Evolutionary conservation across 2,113 vertebrate genomes (phyloP), one percentile per base, ranked within the genome.

Genomic region (Rallus limicola): DNA sequence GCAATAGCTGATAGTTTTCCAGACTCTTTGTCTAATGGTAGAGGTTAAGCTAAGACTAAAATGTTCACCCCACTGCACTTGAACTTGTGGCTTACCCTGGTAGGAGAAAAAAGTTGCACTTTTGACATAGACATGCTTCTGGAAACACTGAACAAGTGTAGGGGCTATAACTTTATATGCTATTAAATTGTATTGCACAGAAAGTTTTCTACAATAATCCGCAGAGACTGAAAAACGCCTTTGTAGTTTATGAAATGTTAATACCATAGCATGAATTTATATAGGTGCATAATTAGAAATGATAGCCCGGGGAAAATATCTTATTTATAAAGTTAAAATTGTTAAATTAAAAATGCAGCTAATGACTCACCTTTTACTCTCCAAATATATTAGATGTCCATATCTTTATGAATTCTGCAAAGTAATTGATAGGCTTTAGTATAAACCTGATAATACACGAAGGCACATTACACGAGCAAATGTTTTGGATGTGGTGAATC

Each of bases 221-320:
- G 86, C 70, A 67, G 55, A 90, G 85, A 94, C 83, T 94, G 86
- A 92, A 97, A 97, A 90, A 50, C 23, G 33, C 82, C 76, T 96
- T 80, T 86, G 55, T 76, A 96, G 93, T 94, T 97, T 94, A 93
- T 93, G 91, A 96, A 97, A 97, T 91, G 90, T 95, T 96, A 97
- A 93, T 92, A 23, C 56, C 60, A 86, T 80, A 94, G 96, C 79
- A 68, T 71, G 91, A 96, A 94, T 96, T 97, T 97, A 90, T 96
- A 88, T 88, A 97, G 96, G 93, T 90, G 86, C 18, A 36, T 96
- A 96, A 98, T 96, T 96, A 97, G 94, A 96, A 97, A 96, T 95
- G 46, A 92, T 64, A 96, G 91, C 79, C 93, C 80, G n/a, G 88
- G 86, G 97, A 93, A 97, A 95, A 78, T 52, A 55, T 89, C 81